Conservation (phyloP, 2,888 invertebrate genomes). For the Synanthedon tipuliformis region DNA sequence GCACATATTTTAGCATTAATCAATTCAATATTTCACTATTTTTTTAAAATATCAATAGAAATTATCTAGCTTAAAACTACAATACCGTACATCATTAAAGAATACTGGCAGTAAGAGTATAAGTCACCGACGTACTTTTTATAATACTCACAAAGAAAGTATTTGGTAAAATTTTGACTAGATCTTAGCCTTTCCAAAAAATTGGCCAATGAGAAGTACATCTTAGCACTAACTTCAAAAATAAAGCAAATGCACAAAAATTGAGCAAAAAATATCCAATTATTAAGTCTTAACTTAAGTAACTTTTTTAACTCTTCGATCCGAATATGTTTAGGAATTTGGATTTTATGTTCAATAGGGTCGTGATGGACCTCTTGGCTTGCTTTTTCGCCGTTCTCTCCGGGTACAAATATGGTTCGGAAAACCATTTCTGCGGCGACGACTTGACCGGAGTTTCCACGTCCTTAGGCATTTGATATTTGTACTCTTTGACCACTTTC, state of each 20-base stretch:
- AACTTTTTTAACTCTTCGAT: conserved; percentile 43
- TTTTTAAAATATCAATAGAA: no score
- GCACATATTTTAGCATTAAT: no score
- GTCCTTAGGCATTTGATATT: conserved; percentile 44
- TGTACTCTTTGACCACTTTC: conserved; percentile 60
- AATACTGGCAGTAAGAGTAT: background rate
- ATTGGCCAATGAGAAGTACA: conserved; percentile 1
- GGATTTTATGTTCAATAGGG: conserved; percentile 55
- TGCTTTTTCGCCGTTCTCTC: conserved; percentile 54
- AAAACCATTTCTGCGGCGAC: conserved; percentile 42
- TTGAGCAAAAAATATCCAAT: conserved; percentile 59
- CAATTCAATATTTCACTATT: no score
- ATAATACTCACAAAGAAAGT: conserved; percentile 4
- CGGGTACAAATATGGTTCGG: conserved; percentile 51
- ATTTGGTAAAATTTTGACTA: conserved; percentile 23
- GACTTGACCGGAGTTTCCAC: conserved; percentile 17
- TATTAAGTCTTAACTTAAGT: conserved; percentile 4
- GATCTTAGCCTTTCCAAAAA: conserved; percentile 16
- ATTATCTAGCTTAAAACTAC: background rate
- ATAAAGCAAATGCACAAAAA: conserved; percentile 48
- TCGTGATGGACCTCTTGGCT: conserved; percentile 59
- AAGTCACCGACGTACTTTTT: background rate
- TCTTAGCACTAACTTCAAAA: conserved; percentile 15
- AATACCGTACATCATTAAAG: background rate
- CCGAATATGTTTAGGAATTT: conserved; percentile 60